phyloP scores from a whole-genome alignment of 1,140 invertebrate genomes.

The Epicauta chinensis region DNA sequence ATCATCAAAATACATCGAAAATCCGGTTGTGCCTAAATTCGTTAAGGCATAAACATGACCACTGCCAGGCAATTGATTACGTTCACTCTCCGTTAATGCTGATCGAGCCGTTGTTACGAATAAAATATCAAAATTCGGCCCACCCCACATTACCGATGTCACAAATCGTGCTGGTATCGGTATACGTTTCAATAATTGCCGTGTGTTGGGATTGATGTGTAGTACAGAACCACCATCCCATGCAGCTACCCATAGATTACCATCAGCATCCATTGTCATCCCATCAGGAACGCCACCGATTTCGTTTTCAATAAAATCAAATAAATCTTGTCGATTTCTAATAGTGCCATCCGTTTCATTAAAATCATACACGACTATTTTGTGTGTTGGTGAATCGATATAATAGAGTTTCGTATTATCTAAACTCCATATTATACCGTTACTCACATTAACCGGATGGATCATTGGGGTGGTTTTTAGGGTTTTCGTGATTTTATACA shows the following conservation, averaged over 20 bases:
- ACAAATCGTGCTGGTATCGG: constrained; percentile 63
- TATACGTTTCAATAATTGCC: constrained; percentile 42
- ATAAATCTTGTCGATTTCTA: constrained; percentile 44
- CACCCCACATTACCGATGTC: constrained; percentile 76
- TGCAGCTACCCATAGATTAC: constrained; percentile 60
- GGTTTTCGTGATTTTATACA: constrained; percentile 49
- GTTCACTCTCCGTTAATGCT: constrained; percentile 46
- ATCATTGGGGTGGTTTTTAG: constrained; percentile 39
- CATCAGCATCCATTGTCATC: constrained; percentile 62
- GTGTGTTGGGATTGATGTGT: constrained; percentile 48
- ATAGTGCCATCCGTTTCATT: constrained; percentile 55
- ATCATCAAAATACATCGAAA: constrained; percentile 27
- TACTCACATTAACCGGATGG: constrained; percentile 59
- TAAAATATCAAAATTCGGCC: constrained; percentile 63
- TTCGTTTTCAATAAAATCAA: constrained; percentile 37
- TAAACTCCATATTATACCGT: constrained; percentile 71
- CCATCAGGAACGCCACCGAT: constrained; percentile 55
- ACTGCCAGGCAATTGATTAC: constrained; percentile 53
- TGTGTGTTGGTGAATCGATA: constrained; percentile 61
- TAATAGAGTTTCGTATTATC: constrained; percentile 65
- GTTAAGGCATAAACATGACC: constrained; percentile 68
- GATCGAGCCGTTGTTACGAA: constrained; percentile 64
- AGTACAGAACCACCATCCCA: constrained; percentile 50
- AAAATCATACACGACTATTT: constrained; percentile 68
- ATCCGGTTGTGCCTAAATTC: constrained; percentile 56